Evolutionary conservation across 2,888 invertebrate genomes (phyloP).

Genomic region (Sympetrum striolatum): DNA sequence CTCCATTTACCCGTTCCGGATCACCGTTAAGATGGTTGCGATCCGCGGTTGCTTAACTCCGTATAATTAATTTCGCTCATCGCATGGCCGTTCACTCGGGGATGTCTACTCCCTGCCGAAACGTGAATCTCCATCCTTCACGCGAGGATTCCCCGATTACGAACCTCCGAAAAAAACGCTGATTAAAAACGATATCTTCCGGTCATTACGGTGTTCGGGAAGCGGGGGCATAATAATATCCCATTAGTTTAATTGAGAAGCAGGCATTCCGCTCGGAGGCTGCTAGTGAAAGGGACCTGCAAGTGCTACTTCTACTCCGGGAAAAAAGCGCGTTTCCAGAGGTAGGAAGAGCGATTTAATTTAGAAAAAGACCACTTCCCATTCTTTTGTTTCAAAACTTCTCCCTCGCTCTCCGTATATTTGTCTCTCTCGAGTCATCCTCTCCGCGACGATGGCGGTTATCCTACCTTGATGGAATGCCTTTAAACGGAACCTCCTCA

Average conservation of each 20-base stretch:
- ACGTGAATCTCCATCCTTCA: background rate
- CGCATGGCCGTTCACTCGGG: background rate
- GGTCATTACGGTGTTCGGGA: background rate
- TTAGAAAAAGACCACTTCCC: background rate
- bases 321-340: background rate
- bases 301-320: background rate
- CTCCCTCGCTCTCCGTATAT: background rate
- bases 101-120: background rate
- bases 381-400: background rate
- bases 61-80: background rate
- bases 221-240: background rate
- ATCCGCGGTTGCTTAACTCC: background rate
- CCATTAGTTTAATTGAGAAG: constrained; percentile 20
- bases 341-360: background rate
- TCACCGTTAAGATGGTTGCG: background rate
- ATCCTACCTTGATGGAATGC: background rate
- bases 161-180: background rate
- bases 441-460: background rate
- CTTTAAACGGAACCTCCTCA: background rate
- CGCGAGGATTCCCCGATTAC: background rate
- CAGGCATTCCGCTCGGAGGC: background rate
- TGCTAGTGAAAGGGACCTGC: background rate
- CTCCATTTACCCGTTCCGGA: no score
- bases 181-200: background rate
- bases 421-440: background rate